These are phyloP conservation scores for Drosophila bipectinata DNA, from an alignment of 1,140 invertebrate species.

Conservation along the genomic window DNA sequence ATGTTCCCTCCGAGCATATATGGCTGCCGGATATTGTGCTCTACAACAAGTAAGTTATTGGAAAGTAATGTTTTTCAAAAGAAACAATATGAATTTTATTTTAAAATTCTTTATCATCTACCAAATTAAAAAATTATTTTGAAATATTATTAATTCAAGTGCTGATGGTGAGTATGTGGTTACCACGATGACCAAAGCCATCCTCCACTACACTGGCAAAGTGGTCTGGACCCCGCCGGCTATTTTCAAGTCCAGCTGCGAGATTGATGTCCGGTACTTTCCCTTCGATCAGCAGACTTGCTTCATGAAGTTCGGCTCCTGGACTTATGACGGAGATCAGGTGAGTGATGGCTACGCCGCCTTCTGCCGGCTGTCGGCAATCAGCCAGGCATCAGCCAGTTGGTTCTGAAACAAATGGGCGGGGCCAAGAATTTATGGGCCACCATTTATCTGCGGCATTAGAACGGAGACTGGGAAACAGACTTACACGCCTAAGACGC, in stretches of 20 bases:
- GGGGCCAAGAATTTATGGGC: slow-evolving; percentile 66
- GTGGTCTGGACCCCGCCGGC: slow-evolving; percentile 97
- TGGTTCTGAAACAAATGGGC: slow-evolving; percentile 47
- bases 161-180: slow-evolving; percentile 99
- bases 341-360: slow-evolving; percentile 84
- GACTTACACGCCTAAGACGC: slow-evolving; percentile 74
- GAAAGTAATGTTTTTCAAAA: background rate
- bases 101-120: background rate
- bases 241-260: slow-evolving; percentile 99
- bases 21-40: slow-evolving; percentile 98
- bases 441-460: slow-evolving; percentile 55
- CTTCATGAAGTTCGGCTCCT: slow-evolving; percentile 98
- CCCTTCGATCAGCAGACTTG: slow-evolving; percentile 98
- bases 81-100: background rate
- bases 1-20: slow-evolving; percentile 96
- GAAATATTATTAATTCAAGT: slow-evolving; percentile 84
- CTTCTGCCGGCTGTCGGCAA: background rate
- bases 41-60: slow-evolving; percentile 95
- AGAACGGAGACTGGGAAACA: slow-evolving; percentile 12
- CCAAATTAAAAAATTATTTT: background rate
- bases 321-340: slow-evolving; percentile 98
- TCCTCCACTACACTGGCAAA: slow-evolving; percentile 94
- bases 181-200: slow-evolving; percentile 98
- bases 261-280: slow-evolving; percentile 98
- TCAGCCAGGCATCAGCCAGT: slow-evolving; percentile 1